Evolutionary conservation across 1,140 invertebrate genomes (phyloP).

Genomic region (Cydia fagiglandana): DNA sequence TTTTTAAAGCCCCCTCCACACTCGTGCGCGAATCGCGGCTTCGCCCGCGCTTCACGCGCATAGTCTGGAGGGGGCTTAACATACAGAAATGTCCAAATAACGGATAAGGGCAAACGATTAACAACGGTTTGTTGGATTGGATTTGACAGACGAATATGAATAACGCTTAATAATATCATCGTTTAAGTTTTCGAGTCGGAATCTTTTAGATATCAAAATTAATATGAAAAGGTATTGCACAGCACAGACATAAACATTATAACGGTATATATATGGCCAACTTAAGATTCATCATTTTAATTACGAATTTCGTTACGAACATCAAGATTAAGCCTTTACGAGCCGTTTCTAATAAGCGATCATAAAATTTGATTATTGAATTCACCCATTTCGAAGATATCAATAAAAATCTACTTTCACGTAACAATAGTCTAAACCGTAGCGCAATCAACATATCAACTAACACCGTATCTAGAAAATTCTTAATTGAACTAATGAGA

Average conservation of each 20-base stretch:
- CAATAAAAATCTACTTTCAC: conserved; percentile 61
- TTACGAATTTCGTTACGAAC: conserved; percentile 27
- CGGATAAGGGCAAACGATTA: no score
- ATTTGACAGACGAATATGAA: no score
- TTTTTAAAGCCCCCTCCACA: no score
- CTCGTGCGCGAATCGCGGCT: no score
- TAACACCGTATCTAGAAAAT: conserved; percentile 76
- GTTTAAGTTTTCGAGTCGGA: neutral
- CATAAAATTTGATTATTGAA: conserved; percentile 62
- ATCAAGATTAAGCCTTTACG: conserved; percentile 16
- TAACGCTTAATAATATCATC: neutral
- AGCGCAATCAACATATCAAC: conserved; percentile 72
- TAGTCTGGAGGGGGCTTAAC: no score
- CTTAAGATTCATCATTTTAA: conserved; percentile 27
- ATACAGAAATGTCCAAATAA: no score
- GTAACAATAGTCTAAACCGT: conserved; percentile 57
- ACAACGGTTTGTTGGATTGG: no score
- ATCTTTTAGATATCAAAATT: neutral
- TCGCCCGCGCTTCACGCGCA: no score
- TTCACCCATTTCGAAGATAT: conserved; percentile 52
- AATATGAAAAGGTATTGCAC: neutral
- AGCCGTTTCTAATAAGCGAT: conserved; percentile 66
- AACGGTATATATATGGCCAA: neutral
- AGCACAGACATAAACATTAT: neutral
- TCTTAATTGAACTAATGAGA: conserved; percentile 79